Conservation (phyloP, 2,888 invertebrate species). For the Pseudococcus jackbeardsleyi region DNA sequence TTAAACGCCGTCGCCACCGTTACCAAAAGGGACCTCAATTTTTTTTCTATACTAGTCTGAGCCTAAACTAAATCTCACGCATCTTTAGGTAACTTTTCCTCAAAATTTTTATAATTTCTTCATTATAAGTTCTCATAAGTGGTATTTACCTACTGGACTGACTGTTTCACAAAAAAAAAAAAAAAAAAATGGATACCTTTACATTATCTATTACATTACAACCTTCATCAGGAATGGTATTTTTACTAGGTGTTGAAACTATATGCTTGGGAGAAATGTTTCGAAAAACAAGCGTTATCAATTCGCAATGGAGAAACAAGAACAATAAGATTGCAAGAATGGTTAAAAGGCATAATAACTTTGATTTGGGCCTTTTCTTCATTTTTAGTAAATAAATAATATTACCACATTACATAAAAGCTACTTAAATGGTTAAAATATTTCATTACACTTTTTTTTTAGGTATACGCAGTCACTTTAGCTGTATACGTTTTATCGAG, state of each 20-base stretch:
- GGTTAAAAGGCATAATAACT: neutral
- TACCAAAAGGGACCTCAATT: too few relatives aligned
- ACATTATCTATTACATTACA: too few relatives aligned
- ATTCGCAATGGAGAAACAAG: constrained; percentile 75
- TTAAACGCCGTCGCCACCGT: too few relatives aligned
- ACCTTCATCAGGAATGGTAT: too few relatives aligned
- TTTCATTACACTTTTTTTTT: constrained; percentile 51
- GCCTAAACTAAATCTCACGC: too few relatives aligned
- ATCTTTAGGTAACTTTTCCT: too few relatives aligned
- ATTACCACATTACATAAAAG: neutral
- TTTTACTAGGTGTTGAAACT: constrained; percentile 73
- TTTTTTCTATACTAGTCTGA: too few relatives aligned
- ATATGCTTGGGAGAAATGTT: constrained; percentile 77
- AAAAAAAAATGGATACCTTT: too few relatives aligned
- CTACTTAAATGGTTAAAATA: neutral
- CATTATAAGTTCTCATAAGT: too few relatives aligned
- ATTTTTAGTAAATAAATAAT: neutral
- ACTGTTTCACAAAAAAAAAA: too few relatives aligned
- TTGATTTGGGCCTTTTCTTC: neutral
- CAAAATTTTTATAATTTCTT: too few relatives aligned
- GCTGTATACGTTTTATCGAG: constrained; percentile 90
- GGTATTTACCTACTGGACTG: too few relatives aligned
- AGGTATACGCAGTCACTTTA: constrained; percentile 82
- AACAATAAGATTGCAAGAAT: constrained; percentile 73
- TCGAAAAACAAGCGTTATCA: constrained; percentile 73